Evolutionary conservation across 2,888 invertebrate species (phyloP), one percentile per base, ranked within the genome.

Genomic region (Calliopum simillimum): DNA sequence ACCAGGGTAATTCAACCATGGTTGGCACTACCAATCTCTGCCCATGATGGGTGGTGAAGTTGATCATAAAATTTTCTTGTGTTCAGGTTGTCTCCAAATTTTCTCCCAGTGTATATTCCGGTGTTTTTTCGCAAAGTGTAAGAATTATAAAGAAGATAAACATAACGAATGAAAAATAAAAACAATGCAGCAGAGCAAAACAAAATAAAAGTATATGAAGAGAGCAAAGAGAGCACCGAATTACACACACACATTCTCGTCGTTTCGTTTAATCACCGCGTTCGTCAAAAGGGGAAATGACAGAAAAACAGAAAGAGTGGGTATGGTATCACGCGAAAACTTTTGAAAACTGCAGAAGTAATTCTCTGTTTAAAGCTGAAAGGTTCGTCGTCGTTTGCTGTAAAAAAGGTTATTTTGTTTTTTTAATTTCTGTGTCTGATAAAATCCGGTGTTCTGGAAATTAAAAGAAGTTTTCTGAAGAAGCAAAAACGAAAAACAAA

Each of bases 291-390:
- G 53, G 19, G 43, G 53, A 53, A 64, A 4, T n/a, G 25, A 33
- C 25, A 51, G 51, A 64, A 64, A 53, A 16, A 53, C 4, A 12
- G 19, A 43, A 33, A 25, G 49, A 64, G 41, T 25, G 16, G 19
- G 19, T 43, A 53, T 21, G 16, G 64, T 25, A 25, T 51, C 51
- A 13, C 16, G 4, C 43, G 16, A 51, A 16, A 6, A 53, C 8
- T 8, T 8, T 33, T 16, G 13, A 59, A n/a, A n/a, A n/a, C n/a
- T n/a, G 19, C 68, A 68, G 68, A 68, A 59, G 47, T 43, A 51
- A 33, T 58, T 68, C 47, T 59, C 59, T 59, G n/a, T 43, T n/a
- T 49, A 59, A n/a, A 68, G 14, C 23, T 49, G 51, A 61, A 68
- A 25, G 61, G 68, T 68, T 61, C 51, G 4, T 47, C 4, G 19